These are phyloP conservation scores for Andrena marginata DNA, from an alignment of 2,888 invertebrate species.

Conservation along the genomic window DNA sequence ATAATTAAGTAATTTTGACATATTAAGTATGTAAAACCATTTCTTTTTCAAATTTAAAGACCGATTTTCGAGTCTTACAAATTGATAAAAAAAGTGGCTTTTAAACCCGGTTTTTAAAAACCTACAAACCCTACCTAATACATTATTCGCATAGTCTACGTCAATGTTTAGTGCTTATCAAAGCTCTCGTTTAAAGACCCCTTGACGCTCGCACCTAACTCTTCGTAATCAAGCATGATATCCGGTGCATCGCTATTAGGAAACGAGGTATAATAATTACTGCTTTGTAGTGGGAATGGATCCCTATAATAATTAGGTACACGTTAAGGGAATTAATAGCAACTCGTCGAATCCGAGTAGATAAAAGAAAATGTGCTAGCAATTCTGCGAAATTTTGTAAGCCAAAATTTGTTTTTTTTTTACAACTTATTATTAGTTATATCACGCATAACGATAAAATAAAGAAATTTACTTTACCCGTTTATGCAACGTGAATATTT, in stretches of 20 bases:
- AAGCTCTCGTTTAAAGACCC: conserved; percentile 51
- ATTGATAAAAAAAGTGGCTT: too few relatives aligned
- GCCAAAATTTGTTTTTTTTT: too few relatives aligned
- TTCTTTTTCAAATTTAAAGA: too few relatives aligned
- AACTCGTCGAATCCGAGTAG: conserved; percentile 26
- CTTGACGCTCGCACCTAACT: conserved; percentile 49
- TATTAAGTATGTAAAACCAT: too few relatives aligned
- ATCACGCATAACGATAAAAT: neutral
- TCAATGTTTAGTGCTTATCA: conserved; percentile 42
- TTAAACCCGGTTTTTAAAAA: too few relatives aligned
- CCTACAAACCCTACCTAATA: neutral
- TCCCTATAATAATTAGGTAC: conserved; percentile 29
- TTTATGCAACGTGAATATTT: neutral
- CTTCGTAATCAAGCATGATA: conserved; percentile 62
- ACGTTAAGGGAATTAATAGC: conserved; percentile 33
- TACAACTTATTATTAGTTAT: neutral
- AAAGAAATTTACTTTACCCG: neutral
- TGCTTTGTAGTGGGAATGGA: conserved; percentile 46
- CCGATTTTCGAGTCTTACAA: too few relatives aligned
- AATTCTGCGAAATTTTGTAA: neutral
- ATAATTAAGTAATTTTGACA: too few relatives aligned
- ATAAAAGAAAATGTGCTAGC: neutral
- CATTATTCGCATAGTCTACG: conserved; percentile 32
- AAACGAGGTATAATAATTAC: conserved; percentile 66
- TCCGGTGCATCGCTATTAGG: conserved; percentile 63